Conservation (phyloP, 1,140 invertebrate species). For the Cydia splendana region DNA sequence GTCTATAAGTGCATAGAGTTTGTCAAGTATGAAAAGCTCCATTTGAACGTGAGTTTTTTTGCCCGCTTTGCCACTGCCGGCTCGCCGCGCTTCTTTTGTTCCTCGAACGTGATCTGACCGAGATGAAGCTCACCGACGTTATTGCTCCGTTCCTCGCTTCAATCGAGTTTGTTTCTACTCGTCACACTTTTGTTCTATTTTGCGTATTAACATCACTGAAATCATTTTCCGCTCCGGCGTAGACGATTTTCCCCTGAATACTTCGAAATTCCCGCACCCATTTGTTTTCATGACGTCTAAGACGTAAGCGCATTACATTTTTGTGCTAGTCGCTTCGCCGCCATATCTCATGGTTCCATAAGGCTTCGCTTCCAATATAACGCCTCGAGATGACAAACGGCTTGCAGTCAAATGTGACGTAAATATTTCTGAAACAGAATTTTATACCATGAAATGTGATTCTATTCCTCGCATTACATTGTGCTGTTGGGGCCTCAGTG, state of each 20-base stretch:
- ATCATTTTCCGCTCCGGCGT: slow-evolving; percentile 54
- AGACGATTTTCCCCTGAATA: slow-evolving; percentile 44
- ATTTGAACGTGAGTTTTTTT: slow-evolving; percentile 71
- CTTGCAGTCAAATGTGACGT: slow-evolving; percentile 57
- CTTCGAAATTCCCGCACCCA: slow-evolving; percentile 55
- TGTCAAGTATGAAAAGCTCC: slow-evolving; percentile 74
- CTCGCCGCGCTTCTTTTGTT: slow-evolving; percentile 72
- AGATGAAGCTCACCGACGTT: slow-evolving; percentile 70
- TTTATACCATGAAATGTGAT: slow-evolving; percentile 34
- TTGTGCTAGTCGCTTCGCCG: slow-evolving; percentile 57
- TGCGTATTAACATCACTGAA: slow-evolving; percentile 57
- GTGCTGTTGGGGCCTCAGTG: slow-evolving; percentile 30
- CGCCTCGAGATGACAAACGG: slow-evolving; percentile 61
- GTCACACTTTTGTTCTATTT: slow-evolving; percentile 59
- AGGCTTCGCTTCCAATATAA: slow-evolving; percentile 64
- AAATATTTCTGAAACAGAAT: slow-evolving; percentile 52
- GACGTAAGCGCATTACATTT: slow-evolving; percentile 64
- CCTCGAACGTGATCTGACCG: slow-evolving; percentile 71
- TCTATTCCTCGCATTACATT: slow-evolving; percentile 27
- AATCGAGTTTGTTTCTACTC: slow-evolving; percentile 66
- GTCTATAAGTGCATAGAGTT: slow-evolving; percentile 59
- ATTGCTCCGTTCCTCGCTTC: slow-evolving; percentile 65
- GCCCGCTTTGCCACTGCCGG: slow-evolving; percentile 60
- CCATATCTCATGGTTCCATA: slow-evolving; percentile 60
- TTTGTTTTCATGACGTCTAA: slow-evolving; percentile 65